Evolutionary conservation across 2,888 invertebrate species (phyloP), one percentile per base, ranked within the genome.

Genomic region (Syritta pipiens): DNA sequence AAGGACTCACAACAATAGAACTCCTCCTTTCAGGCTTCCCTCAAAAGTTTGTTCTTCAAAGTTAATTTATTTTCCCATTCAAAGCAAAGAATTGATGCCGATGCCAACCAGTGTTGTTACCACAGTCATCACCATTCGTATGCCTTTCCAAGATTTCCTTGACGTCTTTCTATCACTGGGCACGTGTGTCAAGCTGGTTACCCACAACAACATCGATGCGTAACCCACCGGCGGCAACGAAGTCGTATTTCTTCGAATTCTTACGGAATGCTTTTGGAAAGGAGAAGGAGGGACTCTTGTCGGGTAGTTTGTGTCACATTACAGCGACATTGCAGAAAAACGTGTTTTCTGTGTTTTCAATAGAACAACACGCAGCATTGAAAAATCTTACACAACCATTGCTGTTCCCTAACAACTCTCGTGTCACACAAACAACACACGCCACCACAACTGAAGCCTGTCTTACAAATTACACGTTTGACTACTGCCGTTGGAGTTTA

Each of bases 401-500:
- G n/a, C n/a, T n/a, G n/a, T n/a, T 14, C 30, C 14, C 6, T 5
- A 22, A 24, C 12, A n/a, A n/a, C n/a, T n/a, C n/a, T n/a, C n/a
- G n/a, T n/a, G n/a, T n/a, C n/a, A n/a, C n/a, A n/a, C n/a, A n/a
- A 37, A 28, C 28, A 51, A 24, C 17, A n/a, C 30, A 22, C 30
- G 20, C 6, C 24, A 26, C 3, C 26, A 57, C 46, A 35, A 60
- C 20, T 46, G 51, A 68, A n/a, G n/a, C 68, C 40, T 44, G 37
- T 53, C 53, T 55, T 57, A 69, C 42, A 75, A 48, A 62, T 62
- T 55, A 49, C 60, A 60, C 44, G 68, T 69, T 69, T 60, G 26
- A 51, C 42, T 20, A 20, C 24, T 32, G 22, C 37, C 30, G n/a
- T 30, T 17, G 24, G 24, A 37, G 28, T 20, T 46, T 20, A 19